These are phyloP conservation scores for Unio delphinus DNA, from an alignment of 2,888 invertebrate genomes.

Conservation along the genomic window DNA sequence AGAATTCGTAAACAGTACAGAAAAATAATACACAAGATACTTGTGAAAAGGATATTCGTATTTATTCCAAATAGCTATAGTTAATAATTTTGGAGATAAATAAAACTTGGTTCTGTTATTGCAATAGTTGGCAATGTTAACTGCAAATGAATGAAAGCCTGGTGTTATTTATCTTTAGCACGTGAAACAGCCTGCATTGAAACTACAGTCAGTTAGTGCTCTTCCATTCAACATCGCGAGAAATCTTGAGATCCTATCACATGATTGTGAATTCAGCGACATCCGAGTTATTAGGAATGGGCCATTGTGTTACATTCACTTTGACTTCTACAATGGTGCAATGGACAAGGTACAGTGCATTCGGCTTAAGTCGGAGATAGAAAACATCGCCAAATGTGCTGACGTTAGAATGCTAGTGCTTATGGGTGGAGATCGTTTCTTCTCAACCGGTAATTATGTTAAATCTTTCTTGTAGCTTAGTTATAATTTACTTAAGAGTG, in stretches of 20 bases:
- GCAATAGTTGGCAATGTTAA: too few species aligned
- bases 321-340: constrained; percentile 33
- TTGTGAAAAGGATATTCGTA: too few species aligned
- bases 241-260: background rate
- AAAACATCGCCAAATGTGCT: constrained; percentile 2
- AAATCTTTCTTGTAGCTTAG: background rate
- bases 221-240: background rate
- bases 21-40: too few species aligned
- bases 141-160: too few species aligned
- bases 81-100: too few species aligned
- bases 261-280: constrained; percentile 15
- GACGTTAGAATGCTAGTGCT: constrained; percentile 19
- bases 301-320: constrained; percentile 16
- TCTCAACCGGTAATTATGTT: constrained; percentile 13
- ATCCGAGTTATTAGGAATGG: constrained; percentile 4
- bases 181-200: constrained; percentile 1
- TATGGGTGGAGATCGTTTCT: constrained; percentile 29
- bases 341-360: constrained; percentile 20
- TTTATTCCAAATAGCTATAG: too few species aligned
- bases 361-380: constrained; percentile 8
- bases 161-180: background rate
- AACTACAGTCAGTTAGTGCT: constrained; percentile 11
- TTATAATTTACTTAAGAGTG: too few species aligned
- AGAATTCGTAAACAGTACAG: too few species aligned
- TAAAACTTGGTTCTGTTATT: too few species aligned